These are phyloP conservation scores for Stomatorhinus walkeri DNA, from an alignment of 2,797 vertebrate species.

Conservation along the genomic window DNA sequence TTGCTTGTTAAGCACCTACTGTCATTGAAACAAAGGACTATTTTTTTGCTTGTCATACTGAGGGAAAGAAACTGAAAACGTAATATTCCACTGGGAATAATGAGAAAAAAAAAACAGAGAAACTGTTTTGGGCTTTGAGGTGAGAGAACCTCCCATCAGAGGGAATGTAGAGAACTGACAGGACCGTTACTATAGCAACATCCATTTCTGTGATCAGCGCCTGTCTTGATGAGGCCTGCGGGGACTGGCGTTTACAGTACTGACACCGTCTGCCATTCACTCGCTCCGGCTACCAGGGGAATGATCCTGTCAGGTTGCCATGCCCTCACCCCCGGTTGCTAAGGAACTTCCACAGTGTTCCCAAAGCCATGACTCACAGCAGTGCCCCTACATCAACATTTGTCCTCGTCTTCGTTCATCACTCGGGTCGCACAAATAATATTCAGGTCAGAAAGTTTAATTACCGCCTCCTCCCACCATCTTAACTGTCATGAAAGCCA, in stretches of 20 bases:
- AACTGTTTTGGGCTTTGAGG: conserved; percentile 17
- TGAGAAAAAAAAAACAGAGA: background rate
- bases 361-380: background rate
- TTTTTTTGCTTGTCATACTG: background rate
- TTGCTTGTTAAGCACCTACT: background rate
- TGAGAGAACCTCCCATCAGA: background rate
- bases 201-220: background rate
- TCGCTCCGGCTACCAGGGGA: background rate
- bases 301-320: background rate
- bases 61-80: background rate
- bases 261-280: conserved; percentile 31
- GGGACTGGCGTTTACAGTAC: conserved; percentile 42
- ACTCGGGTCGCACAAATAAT: background rate
- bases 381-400: background rate
- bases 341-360: background rate
- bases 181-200: conserved; percentile 50
- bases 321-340: background rate
- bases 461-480: too few relatives aligned
- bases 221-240: conserved; percentile 33
- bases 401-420: background rate
- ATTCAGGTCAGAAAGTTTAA: background rate
- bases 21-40: background rate
- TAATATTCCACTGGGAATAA: too few relatives aligned
- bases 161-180: background rate
- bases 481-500: background rate